These are phyloP conservation scores for Boleophthalmus pectinirostris DNA, from an alignment of 2,113 vertebrate genomes.

Conservation along the genomic window DNA sequence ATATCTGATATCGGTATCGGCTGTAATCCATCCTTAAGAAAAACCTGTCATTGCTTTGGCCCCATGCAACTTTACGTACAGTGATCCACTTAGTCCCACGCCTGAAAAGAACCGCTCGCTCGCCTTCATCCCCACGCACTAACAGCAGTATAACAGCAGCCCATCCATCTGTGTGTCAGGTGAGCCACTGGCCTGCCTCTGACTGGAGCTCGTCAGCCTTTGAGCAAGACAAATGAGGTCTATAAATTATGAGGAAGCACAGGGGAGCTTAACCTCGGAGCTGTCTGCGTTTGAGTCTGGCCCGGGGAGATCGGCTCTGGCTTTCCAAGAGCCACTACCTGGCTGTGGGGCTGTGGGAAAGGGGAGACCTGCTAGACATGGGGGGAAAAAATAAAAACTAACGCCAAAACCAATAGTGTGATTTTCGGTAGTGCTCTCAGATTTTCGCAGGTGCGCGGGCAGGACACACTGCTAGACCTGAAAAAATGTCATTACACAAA, in stretches of 20 bases:
- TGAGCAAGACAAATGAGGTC: conserved; percentile 46
- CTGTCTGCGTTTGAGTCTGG: conserved; percentile 21
- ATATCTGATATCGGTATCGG: too few relatives aligned
- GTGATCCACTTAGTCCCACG: too few relatives aligned
- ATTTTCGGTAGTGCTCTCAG: background rate
- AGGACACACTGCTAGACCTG: too few relatives aligned
- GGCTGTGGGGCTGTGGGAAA: conserved; percentile 34
- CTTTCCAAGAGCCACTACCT: conserved; percentile 6
- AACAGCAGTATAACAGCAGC: background rate
- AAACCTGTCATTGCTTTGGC: too few relatives aligned
- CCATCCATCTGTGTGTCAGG: background rate
- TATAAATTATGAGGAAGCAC: conserved; percentile 39
- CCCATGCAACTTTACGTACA: too few relatives aligned
- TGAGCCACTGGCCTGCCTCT: conserved; percentile 26
- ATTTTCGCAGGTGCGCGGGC: conserved; percentile 4
- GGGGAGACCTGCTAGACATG: conserved; percentile 15
- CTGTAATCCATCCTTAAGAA: too few relatives aligned
- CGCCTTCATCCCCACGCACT: background rate
- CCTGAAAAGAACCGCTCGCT: background rate
- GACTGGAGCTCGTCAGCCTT: conserved; percentile 34
- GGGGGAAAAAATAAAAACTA: background rate
- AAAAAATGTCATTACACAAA: too few relatives aligned
- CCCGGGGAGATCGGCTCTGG: background rate
- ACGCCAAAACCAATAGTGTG: conserved; percentile 10
- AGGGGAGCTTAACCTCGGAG: conserved; percentile 28